Evolutionary conservation across 2,888 invertebrate species (phyloP), one percentile per base, ranked within the genome.

Genomic region (Formica aserva): DNA sequence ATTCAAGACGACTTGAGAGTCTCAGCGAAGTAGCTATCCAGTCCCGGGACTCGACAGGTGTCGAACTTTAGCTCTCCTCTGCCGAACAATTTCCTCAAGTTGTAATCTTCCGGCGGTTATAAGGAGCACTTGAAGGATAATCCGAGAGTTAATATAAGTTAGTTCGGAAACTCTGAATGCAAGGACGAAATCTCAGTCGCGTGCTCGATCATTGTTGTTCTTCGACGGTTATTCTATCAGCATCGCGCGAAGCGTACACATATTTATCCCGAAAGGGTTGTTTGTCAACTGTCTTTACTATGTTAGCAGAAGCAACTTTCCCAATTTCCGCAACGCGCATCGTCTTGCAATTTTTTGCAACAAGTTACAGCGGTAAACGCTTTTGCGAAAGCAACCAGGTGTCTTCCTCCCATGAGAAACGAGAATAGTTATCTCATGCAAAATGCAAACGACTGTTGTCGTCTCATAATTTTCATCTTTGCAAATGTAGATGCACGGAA

Each of bases 81-180:
- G 74, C 74, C 60, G 60, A 80, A 80, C 78, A 80, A 72, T 80
- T 80, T 80, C 78, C 78, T 72, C 78, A 26, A 80, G 78, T 80
- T 80, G 78, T 80, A 80, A 80, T 80, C 78, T 80, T 80, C 74
- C 45, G 60, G 60, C 60, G 78, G 78, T 80, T 80, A 80, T 80
- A 80, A 80, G 57, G 60, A 45, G 57, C 78, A 60, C 78, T 80
- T 72, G 60, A 45, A 80, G 74, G 60, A 80, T 80, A 80, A 80
- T 80, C 78, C 74, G 74, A 60, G 78, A 80, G 74, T 80, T 80
- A 80, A 80, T 80, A 45, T 72, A 80, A 80, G 78, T 78, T 80
- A 80, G 78, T 80, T 80, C 26, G 18, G 45, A 41, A 52, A 74
- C 74, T 72, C 74, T 72, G 45, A 80, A 72, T 74, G 60, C n/a